Base-by-base conservation (phyloP, 2,888 invertebrate species). In the Parnassius mnemosyne region DNA sequence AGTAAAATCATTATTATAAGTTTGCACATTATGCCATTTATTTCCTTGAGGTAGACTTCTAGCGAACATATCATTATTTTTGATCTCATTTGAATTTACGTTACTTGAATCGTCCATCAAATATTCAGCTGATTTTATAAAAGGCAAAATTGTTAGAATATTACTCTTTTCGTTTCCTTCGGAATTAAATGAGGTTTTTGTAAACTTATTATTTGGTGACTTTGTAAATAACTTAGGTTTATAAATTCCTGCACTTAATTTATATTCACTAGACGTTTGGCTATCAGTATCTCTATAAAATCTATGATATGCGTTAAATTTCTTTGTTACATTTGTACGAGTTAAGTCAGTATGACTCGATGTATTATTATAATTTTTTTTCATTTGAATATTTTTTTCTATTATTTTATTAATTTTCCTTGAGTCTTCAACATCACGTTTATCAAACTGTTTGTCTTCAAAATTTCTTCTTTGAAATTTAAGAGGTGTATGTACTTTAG, bases 1-100 rank as follows among this genome's bases (percentile, higher is more conserved):
- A 20, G 84, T 83, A 55, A 81, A 84, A 61, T 85, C 81, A 64
- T 86, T 87, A 67, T 67, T 86, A 61, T 84, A 87, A 3, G 84
- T 79, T 69, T 85, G 87, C 1, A 86, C 79, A 67, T 88, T 87
- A 66, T 87, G 87, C 89, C 89, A 89, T 70, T 87, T 87, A 67
- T 87, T 84, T 43, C 68, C 76, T 58, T 70, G 73, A 25, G 80
- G 72, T 65, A 87, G 73, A 65, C 78, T 85, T 72, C 78, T 82
- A 9, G 77, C 71, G 65, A 85, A 84, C 67, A 83, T 77, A 20
- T 83, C 76, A 54, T 71, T 70, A 50, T 53, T 57, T 9, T 50
- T 53, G 2, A 59, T 71, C 5, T 71, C 70, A 7, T 70, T 70
- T 46, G 75, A 68, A 9, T 72, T 3, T n/a, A 13, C 65, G 57